Conservation (phyloP, 2,113 vertebrate genomes). For the Siniperca chuatsi region DNA sequence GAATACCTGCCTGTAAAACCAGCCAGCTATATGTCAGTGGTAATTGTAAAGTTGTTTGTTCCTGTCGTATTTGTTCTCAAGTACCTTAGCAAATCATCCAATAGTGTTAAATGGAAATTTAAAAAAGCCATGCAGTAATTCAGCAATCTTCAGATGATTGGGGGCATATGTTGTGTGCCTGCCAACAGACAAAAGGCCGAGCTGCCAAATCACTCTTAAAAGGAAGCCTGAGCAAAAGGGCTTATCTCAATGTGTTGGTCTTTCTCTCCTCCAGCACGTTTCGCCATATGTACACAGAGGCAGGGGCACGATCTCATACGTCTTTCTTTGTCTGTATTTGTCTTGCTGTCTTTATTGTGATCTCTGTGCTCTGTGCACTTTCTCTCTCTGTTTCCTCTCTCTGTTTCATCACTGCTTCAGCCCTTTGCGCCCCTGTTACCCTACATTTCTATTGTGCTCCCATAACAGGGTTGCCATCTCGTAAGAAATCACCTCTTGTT, state of each 20-base stretch:
- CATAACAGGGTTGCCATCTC: slow-evolving; percentile 67
- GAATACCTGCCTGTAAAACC: slow-evolving; percentile 48
- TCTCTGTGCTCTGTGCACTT: slow-evolving; percentile 47
- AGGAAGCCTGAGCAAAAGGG: slow-evolving; percentile 69
- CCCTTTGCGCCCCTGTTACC: slow-evolving; percentile 39
- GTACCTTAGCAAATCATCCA: slow-evolving; percentile 55
- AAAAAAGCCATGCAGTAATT: slow-evolving; percentile 58
- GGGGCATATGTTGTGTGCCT: slow-evolving; percentile 67
- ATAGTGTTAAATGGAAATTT: slow-evolving; percentile 52
- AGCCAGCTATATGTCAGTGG: slow-evolving; percentile 43
- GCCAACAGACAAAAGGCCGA: slow-evolving; percentile 73
- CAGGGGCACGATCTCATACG: slow-evolving; percentile 72
- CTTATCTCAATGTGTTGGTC: slow-evolving; percentile 78
- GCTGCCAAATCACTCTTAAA: slow-evolving; percentile 80
- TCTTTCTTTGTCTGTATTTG: slow-evolving; percentile 76
- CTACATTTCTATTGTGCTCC: slow-evolving; percentile 52
- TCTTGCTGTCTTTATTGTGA: slow-evolving; percentile 74
- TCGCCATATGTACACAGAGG: slow-evolving; percentile 73
- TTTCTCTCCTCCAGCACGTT: slow-evolving; percentile 69
- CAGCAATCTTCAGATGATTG: slow-evolving; percentile 73
- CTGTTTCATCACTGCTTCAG: slow-evolving; percentile 41
- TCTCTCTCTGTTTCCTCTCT: slow-evolving; percentile 11
- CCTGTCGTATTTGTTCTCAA: slow-evolving; percentile 43
- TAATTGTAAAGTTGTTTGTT: slow-evolving; percentile 52
- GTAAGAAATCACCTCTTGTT: slow-evolving; percentile 68